Conservation (phyloP, 2,113 vertebrate genomes). For the Platysteira castanea region DNA sequence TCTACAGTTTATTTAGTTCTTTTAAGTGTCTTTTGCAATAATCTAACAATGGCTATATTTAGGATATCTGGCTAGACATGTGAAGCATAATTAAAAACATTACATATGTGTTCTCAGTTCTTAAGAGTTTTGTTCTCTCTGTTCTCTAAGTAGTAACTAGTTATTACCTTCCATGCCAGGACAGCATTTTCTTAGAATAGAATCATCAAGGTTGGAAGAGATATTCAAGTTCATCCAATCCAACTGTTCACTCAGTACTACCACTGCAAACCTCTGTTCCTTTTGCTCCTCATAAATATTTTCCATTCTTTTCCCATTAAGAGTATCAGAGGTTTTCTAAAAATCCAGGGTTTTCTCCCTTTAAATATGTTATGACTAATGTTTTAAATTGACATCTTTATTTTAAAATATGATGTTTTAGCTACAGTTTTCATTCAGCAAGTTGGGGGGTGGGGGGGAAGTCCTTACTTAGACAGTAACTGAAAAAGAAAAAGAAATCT, state of each 20-base stretch:
- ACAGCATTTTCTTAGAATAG: background rate
- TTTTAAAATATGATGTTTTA: background rate
- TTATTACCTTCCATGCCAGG: background rate
- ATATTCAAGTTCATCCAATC: background rate
- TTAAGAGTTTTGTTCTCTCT: background rate
- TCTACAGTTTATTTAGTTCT: background rate
- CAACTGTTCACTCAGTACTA: background rate
- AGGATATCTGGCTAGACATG: background rate
- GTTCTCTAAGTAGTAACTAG: background rate
- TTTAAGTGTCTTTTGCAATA: background rate
- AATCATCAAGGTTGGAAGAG: background rate
- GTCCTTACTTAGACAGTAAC: background rate
- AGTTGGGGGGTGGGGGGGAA: accelerated
- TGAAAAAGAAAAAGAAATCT: background rate
- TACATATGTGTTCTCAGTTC: background rate
- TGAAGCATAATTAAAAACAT: background rate
- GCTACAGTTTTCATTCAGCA: background rate
- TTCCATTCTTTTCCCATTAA: background rate
- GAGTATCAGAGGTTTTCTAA: background rate
- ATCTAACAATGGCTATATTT: background rate
- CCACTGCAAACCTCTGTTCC: background rate
- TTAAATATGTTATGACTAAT: background rate
- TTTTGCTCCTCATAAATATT: background rate
- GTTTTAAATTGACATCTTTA: background rate
- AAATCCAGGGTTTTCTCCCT: background rate